Base-by-base conservation (phyloP, 2,888 invertebrate genomes). In the Spatulosminthurus flaviceps region DNA sequence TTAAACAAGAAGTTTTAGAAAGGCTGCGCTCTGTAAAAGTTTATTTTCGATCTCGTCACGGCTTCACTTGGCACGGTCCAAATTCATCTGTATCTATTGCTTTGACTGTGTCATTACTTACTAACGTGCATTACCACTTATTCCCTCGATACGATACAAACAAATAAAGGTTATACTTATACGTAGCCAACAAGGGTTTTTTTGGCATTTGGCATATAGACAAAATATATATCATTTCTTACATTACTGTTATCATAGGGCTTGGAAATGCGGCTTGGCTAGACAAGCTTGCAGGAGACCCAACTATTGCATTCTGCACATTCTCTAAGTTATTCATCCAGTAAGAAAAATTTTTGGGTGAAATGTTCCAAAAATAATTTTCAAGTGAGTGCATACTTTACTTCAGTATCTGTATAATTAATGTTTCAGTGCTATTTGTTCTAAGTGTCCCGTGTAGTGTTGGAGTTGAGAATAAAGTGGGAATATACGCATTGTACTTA, bases 41-140 rank as follows among this genome's bases (percentile, higher is more conserved):
- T 29, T 26, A 69, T 29, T 69, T 29, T 29, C 69, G 69, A 69
- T 69, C 69, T 29, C 29, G 26, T 69, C 69, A 69, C 69, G 26
- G 26, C n/a, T 26, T 69, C 69, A 69, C 26, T 24, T 51, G 51
- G 51, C 67, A n/a, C 67, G 4, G 26, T 24, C 4, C 28, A 67
- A 67, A 67, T 28, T 7, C 13, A 2, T 64, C 64, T 22, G 64
- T 64, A 11, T 11, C 64, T 64, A 26, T 64, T 22, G 22, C 51
- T 51, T 34, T 9, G 1, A 51, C 51, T 19, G 64, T 64, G 22
- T 24, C 22, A 26, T 64, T 64, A 34, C n/a, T n/a, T n/a, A n/a
- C n/a, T n/a, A n/a, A n/a, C n/a, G n/a, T n/a, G n/a, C 34, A 34
- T 34, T 34, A 9, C 34, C 9, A 34, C 34, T 34, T 34, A 34